Evolutionary conservation across 2,113 vertebrate genomes (phyloP).

Genomic region (Pomatostomus ruficeps): DNA sequence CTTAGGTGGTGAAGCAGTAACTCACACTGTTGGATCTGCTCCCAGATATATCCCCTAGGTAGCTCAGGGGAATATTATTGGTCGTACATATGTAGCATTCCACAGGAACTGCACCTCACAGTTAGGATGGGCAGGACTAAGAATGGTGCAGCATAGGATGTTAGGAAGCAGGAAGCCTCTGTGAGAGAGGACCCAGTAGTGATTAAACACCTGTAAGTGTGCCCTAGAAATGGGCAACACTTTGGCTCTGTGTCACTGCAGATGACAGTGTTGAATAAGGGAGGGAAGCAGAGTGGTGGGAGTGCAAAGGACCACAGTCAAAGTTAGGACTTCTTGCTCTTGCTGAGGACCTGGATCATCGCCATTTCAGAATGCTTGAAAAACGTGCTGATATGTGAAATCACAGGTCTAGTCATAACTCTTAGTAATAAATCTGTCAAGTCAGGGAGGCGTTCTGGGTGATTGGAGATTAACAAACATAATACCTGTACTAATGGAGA

Average conservation of each 20-base stretch:
- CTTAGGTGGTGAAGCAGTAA: background rate
- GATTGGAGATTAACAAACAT: slow-evolving; percentile 54
- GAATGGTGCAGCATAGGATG: background rate
- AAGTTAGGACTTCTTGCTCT: background rate
- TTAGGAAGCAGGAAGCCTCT: background rate
- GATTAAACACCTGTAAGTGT: background rate
- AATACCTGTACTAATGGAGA: slow-evolving; percentile 61
- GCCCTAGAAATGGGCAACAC: background rate
- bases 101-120: background rate
- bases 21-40: background rate
- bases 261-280: background rate
- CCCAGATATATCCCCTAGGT: background rate
- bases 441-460: slow-evolving; percentile 43
- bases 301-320: background rate
- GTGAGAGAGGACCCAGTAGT: background rate
- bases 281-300: background rate
- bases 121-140: background rate
- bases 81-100: background rate
- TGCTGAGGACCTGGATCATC: background rate
- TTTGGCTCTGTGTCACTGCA: background rate
- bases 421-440: slow-evolving; percentile 48
- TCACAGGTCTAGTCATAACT: slow-evolving; percentile 42
- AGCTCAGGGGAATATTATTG: background rate
- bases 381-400: slow-evolving; percentile 35
- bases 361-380: slow-evolving; percentile 17